Evolutionary conservation across 2,113 vertebrate genomes (phyloP), one percentile per base, ranked within the genome.

Genomic region (Cichladusa arquata): DNA sequence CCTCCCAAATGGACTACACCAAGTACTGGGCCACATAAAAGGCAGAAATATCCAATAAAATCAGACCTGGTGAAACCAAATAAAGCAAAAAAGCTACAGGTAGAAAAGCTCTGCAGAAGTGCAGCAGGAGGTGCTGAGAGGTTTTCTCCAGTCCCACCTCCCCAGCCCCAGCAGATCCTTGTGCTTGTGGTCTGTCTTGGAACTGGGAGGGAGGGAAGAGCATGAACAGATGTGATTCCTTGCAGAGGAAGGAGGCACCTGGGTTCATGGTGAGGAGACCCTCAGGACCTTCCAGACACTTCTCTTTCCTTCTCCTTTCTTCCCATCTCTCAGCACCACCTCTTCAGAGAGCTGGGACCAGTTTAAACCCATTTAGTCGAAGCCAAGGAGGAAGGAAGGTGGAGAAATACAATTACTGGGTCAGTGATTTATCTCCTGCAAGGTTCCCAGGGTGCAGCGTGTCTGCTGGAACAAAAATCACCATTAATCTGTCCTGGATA

Each of bases 391-490:
- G 33, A 34, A 48, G 51, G 50, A 90, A 69, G 31, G 33, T 87
- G 34, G 40, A 83, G 71, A 80, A 96, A 96, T 56, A 20, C 1
- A 5, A 91, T 94, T 93, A 82, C 6, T 2, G 1, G 53, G 31
- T 31, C 84, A 57, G 57, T 76, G 74, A 93, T 79, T 76, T 84
- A 76, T 91, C 57, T 85, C 53, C 62, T 12, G 12, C 25, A 25
- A 69, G 36, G 44, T 54, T 13, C 50, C 15, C 3, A 0, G 50
- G 2, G 1, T 10, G 16, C 70, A 33, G 38, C 1, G 1, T 57
- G 81, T 72, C 96, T 79, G 53, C 85, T 69, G 65, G 60, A 87
- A 69, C 81, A 87, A 85, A 95, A 87, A 36, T 64, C 5, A 6
- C 48, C 48, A 65, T 94, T 85, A 1, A 2, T 95, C 79, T 79